These are phyloP conservation scores for Balaeniceps rex DNA, from an alignment of 2,113 vertebrate species.

Conservation along the genomic window DNA sequence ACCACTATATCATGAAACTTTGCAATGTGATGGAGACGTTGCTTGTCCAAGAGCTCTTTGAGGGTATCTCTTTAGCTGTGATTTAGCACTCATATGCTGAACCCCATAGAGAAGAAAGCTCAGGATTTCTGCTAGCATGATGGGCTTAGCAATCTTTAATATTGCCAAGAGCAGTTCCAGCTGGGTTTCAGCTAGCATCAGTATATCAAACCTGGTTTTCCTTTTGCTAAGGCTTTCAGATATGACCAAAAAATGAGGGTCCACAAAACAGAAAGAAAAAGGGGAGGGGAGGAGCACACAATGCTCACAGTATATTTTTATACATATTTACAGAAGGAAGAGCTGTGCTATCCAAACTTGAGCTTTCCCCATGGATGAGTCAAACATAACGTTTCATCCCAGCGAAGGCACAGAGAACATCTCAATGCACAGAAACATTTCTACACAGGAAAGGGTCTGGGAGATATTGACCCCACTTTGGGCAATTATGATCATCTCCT, in stretches of 20 bases:
- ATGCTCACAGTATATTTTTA: slow-evolving; percentile 61
- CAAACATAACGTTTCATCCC: slow-evolving; percentile 47
- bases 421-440: slow-evolving; percentile 62
- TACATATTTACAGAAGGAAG: slow-evolving; percentile 64
- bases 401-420: slow-evolving; percentile 43
- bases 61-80: background rate
- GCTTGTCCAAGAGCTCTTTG: background rate
- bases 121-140: background rate
- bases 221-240: background rate
- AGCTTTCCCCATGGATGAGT: slow-evolving; percentile 64
- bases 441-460: background rate
- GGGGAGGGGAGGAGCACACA: slow-evolving; percentile 52
- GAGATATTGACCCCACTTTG: slow-evolving; percentile 68
- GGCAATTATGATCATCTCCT: slow-evolving; percentile 72
- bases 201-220: background rate
- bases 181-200: background rate
- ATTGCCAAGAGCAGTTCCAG: background rate
- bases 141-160: background rate
- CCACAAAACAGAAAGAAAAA: slow-evolving; percentile 6
- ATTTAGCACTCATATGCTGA: background rate
- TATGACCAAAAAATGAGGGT: background rate
- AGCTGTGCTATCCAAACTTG: slow-evolving; percentile 35
- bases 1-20: background rate
- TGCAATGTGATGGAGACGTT: background rate
- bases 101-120: background rate